Evolutionary conservation across 1,140 invertebrate species (phyloP), one percentile per base, ranked within the genome.

Genomic region (Drosophila auraria): DNA sequence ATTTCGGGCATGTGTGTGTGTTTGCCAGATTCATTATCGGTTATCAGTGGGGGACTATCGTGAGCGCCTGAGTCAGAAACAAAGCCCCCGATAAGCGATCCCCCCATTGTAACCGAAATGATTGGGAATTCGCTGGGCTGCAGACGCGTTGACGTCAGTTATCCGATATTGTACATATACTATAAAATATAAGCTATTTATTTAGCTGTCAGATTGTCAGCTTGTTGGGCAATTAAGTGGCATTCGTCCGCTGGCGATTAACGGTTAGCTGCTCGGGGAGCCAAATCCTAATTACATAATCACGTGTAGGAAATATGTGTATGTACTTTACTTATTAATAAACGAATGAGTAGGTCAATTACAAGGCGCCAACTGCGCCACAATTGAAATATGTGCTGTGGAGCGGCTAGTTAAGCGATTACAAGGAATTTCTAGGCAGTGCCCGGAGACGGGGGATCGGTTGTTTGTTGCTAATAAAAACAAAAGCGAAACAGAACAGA

Each of bases 61-160:
- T 60, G 45, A 12, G 45, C n/a, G 70, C 27, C 68, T 74, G 71
- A 74, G 54, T 74, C 71, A 74, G 69, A 73, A 53, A 61, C 68
- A 61, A 61, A 45, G 56, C 68, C 38, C 25, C 38, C 68, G 70
- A 73, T 73, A 73, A 73, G 68, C 69, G 54, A 53, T 53, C 66
- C 53, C 66, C 53, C 68, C 51, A 44, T 33, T 59, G 70, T 59
- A 72, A 72, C 12, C 27, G 4, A 59, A 71, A 30, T 42, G 71
- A 74, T 74, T 73, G 49, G 40, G 50, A 71, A 69, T 71, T 70
- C 14, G 30, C 25, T 38, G 45, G 47, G 17, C 25, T 58, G 69
- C 61, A 80, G 77, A 80, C 78, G 56, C 60, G 56, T 89, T 87
- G 83, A 87, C 83, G 83, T 87, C 83, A 87, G 56, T 30, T 77